A percentile compares a stretch with the other conserved stretches of the same genome.
Evolutionary conservation across 2,888 invertebrate genomes (phyloP).

Genomic region (Chloroclystis v-ata): DNA sequence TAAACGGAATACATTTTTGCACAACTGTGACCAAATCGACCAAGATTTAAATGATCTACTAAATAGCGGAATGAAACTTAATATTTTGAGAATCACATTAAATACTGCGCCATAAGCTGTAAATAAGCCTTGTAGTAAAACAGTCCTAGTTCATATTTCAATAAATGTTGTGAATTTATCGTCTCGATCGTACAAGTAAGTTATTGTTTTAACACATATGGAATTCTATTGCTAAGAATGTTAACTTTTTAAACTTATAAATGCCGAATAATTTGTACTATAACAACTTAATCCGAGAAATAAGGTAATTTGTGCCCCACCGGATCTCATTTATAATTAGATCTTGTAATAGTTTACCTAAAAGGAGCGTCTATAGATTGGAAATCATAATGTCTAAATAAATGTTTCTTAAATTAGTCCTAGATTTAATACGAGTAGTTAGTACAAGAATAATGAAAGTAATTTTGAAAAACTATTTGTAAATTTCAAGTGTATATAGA

Average conservation of each 20-base stretch:
- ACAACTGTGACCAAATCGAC: slow-evolving; percentile 61
- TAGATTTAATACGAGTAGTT: slow-evolving; percentile 7
- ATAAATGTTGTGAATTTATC: not conserved
- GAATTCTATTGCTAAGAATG: too few species aligned
- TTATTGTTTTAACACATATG: too few species aligned
- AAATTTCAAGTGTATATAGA: slow-evolving; percentile 12
- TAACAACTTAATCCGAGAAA: too few species aligned
- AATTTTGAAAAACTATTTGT: slow-evolving; percentile 17
- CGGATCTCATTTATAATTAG: too few species aligned
- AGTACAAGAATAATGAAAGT: slow-evolving; percentile 8
- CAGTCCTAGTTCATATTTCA: not conserved
- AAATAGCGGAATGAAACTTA: slow-evolving; percentile 26
- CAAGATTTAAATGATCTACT: slow-evolving; percentile 42
- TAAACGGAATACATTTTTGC: slow-evolving; percentile 33
- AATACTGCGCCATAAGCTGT: not conserved
- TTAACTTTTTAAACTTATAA: too few species aligned
- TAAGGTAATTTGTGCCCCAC: too few species aligned
- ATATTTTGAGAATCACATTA: slow-evolving; percentile 6
- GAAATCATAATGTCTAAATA: too few species aligned
- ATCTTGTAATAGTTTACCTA: too few species aligned
- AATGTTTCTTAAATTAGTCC: slow-evolving; percentile 7
- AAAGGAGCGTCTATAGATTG: too few species aligned
- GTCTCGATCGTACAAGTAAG: not conserved
- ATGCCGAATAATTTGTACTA: too few species aligned
- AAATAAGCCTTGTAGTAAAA: not conserved